Percentiles rank a stretch among this genome's conserved stretches.
Conservation (phyloP, 2,113 vertebrate genomes). For the Tinamus guttatus region DNA sequence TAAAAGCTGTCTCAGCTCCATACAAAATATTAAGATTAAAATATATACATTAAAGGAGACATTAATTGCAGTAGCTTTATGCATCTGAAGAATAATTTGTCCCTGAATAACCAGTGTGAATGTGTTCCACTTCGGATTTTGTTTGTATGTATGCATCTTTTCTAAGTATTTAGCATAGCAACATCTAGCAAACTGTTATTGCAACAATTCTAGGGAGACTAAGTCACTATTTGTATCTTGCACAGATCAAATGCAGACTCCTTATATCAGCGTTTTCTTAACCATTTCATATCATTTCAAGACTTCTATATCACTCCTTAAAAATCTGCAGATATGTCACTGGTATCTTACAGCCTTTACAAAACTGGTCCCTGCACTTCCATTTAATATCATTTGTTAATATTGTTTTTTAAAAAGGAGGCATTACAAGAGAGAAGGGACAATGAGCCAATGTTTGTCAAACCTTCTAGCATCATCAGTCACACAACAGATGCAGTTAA, state of each 20-base stretch:
- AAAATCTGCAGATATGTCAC: background rate
- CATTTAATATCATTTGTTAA: background rate
- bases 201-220: background rate
- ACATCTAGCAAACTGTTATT: background rate
- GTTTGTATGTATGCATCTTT: background rate
- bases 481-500: constrained; percentile 32
- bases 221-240: background rate
- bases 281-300: background rate
- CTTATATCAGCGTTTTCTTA: background rate
- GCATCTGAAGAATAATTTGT: background rate
- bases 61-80: background rate
- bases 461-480: constrained; percentile 19
- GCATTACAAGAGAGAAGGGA: constrained; percentile 22
- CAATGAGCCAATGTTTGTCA: constrained; percentile 24
- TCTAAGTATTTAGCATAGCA: background rate
- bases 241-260: background rate
- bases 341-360: background rate
- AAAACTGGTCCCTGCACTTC: background rate
- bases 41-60: background rate
- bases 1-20: background rate
- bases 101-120: background rate
- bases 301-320: background rate
- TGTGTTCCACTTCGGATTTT: background rate
- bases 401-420: background rate
- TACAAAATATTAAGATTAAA: background rate